Evolutionary conservation across 2,888 invertebrate genomes (phyloP), one percentile per base, ranked within the genome.

Genomic region (Acronicta psi): DNA sequence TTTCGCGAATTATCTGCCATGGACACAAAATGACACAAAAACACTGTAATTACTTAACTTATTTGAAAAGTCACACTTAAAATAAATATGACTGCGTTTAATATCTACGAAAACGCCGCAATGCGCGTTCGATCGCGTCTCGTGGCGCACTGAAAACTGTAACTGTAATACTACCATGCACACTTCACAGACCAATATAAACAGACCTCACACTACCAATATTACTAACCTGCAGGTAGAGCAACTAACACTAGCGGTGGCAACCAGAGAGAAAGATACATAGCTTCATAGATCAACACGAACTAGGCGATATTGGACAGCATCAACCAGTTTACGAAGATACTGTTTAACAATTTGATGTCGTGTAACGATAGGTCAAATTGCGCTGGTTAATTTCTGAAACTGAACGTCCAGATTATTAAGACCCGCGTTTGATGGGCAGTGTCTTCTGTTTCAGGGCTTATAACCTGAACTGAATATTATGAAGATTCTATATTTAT

Each of bases 121-220:
- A 77, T 85, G 84, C 87, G 86, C 57, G 69, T 75, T 62, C 77
- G 63, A 55, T 51, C 86, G 82, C 84, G 74, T 69, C 81, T 55
- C 62, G 60, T 20, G 43, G 46, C 68, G 40, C 10, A 89, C 89
- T 88, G 89, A 87, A 86, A 82, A 66, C 81, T 83, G 86, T 84
- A 85, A 78, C 75, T 55, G 55, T 54, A 63, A 65, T 61, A 75
- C 63, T 73, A 59, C 56, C 57, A 69, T 79, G 79, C 77, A 75
- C 47, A 52, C 25, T 52, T 47, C 52, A 57, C 4, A 54, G 23
- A 63, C 81, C 81, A 77, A 34, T 16, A 18, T 34, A 37, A 7
- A 11, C 4, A 65, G 76, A 82, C 55, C 80, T 53, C 20, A 25
- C 0, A 2, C 4, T 20, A 10, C 36, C 0, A 16, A 40, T 4